Base-by-base conservation (phyloP, 1,140 invertebrate species). In the Paracyclopina nana region DNA sequence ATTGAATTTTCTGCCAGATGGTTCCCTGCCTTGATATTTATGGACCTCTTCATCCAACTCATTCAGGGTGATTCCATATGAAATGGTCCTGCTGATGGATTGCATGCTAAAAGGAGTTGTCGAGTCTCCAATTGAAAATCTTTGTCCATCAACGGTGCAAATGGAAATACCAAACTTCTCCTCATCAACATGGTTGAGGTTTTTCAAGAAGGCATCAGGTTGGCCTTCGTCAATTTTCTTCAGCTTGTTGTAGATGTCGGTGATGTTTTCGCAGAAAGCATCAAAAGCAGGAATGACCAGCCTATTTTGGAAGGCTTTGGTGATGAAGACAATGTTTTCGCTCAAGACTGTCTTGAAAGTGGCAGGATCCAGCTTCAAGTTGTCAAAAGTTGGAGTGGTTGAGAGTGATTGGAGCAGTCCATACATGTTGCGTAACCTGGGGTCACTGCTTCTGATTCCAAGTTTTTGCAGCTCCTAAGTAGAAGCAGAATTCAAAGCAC, bases 1-100 rank as follows among this genome's bases (percentile, higher is more conserved):
- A 63, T 97, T 98, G 63, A 96, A 97, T 64, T 88, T 86, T 52
- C 86, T 69, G 1, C 92, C 92, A 60, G 85, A 91, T 1, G 90
- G 90, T 68, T 95, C 90, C 55, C 91, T 87, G 51, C 88, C 92
- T 45, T 97, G 81, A 62, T 88, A 96, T 55, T 83, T 74, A 66
- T 97, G 91, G 4, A 95, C 88, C 16, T 79, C 73, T 58, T 95
- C 83, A 42, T 87, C 83, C n/a, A 94, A 65, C 57, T 88, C 82
- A 64, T 88, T 83, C 41, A 95, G 68, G 20, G 87, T 88, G 62
- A 96, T 87, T 1, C 84, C 88, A 67, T 97, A 97, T 26, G 83
- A 92, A 54, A 97, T 66, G 0, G 91, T 88, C 67, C 96, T 96
- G 61, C 85, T 87, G 55, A 84, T 84, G 53, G 86, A 92, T 64